phyloP scores from a whole-genome alignment of 2,888 invertebrate genomes.

The Netelia inedita region DNA sequence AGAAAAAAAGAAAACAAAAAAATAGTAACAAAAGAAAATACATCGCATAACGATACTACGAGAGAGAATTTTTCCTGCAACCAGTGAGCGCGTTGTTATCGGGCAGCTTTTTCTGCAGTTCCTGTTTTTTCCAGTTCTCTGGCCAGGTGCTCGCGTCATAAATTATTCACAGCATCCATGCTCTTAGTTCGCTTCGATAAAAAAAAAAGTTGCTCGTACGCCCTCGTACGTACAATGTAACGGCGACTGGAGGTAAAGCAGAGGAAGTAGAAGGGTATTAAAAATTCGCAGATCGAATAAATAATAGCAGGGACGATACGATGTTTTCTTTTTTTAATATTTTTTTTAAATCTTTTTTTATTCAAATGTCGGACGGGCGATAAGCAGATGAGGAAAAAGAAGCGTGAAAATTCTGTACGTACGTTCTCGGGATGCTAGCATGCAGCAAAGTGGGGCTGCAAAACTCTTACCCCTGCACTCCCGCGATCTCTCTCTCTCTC shows the following conservation, averaged over 20 bases:
- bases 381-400: constrained; percentile 64
- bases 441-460: constrained; percentile 68
- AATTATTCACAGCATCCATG: constrained; percentile 36
- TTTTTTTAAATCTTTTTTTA: constrained; percentile 17
- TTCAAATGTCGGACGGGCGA: constrained; percentile 60
- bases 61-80: constrained; percentile 44
- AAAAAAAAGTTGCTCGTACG: constrained; percentile 29
- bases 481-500: constrained; percentile 1
- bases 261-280: constrained; percentile 14
- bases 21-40: neutral
- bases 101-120: constrained; percentile 4
- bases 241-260: neutral
- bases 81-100: neutral
- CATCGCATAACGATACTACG: constrained; percentile 6
- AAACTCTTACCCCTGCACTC: neutral
- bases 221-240: neutral
- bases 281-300: constrained; percentile 53
- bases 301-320: constrained; percentile 39
- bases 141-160: constrained; percentile 36
- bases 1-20: neutral
- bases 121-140: constrained; percentile 7
- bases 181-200: neutral
- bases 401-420: constrained; percentile 28
- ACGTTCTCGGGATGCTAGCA: constrained; percentile 28
- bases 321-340: neutral